Evolutionary conservation across 2,113 vertebrate species (phyloP).

Genomic region (Sinocyclocheilus grahami): DNA sequence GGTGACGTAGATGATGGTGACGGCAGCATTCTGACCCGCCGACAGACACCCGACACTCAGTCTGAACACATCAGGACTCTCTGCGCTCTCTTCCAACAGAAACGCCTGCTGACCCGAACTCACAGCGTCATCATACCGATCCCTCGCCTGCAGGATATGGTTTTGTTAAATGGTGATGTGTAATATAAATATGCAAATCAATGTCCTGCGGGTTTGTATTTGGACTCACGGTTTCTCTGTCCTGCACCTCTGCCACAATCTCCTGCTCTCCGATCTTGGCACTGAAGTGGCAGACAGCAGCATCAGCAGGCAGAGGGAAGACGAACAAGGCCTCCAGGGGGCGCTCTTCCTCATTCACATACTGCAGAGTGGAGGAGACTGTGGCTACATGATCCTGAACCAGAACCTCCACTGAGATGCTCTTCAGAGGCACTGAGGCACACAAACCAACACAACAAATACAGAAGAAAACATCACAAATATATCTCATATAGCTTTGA

Average conservation of each 20-base stretch:
- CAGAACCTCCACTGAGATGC: slow-evolving; percentile 75
- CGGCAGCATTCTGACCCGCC: too few species aligned
- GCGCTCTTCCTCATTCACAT: slow-evolving; percentile 78
- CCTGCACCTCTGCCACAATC: slow-evolving; percentile 78
- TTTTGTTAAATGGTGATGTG: not conserved
- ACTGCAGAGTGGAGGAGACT: slow-evolving; percentile 78
- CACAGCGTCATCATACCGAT: slow-evolving; percentile 78
- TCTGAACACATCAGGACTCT: slow-evolving; percentile 63
- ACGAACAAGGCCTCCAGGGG: slow-evolving; percentile 81
- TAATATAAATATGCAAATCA: not conserved
- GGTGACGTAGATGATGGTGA: too few species aligned
- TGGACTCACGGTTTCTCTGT: slow-evolving; percentile 74
- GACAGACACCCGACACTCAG: slow-evolving; percentile 49
- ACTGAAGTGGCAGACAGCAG: slow-evolving; percentile 61
- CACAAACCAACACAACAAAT: not conserved
- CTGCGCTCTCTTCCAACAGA: slow-evolving; percentile 76
- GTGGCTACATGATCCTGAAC: slow-evolving; percentile 80
- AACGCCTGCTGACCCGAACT: slow-evolving; percentile 78
- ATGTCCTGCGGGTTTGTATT: not conserved
- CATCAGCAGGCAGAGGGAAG: slow-evolving; percentile 83
- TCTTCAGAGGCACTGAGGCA: slow-evolving; percentile 78
- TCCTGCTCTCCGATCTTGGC: slow-evolving; percentile 75
- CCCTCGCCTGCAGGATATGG: slow-evolving; percentile 66
- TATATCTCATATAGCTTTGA: too few species aligned
- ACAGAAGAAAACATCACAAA: too few species aligned